Base-by-base conservation (phyloP, 1,140 invertebrate species). In the Ephestia elutella region DNA sequence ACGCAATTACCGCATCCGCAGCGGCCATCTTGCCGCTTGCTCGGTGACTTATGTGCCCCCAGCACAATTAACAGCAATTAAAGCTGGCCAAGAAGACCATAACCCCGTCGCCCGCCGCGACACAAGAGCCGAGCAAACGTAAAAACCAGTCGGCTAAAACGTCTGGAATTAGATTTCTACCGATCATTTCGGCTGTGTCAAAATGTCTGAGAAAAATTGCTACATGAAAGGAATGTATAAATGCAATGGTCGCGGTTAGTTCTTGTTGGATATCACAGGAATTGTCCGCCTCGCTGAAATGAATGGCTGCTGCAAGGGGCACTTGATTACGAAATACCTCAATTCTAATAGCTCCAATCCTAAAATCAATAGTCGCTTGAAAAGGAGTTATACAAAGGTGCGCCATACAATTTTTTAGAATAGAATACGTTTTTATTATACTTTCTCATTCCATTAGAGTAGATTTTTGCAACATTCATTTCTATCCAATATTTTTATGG, bases 1-100 rank as follows among this genome's bases (percentile, higher is more conserved):
- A 85, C 60, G 70, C 73, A 78, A 85, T 86, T 83, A 86, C 71
- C 56, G 79, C 78, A 77, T 81, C 80, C 80, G 80, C 73, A 62
- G 72, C 76, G 66, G 82, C 80, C 80, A 83, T 83, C 70, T 85
- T 83, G 75, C 70, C 58, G 60, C 60, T 30, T 10, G 15, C 54
- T 58, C 54, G 10, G 63, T 68, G 71, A 73, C 63, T 73, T 76
- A 73, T 66, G 72, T 61, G 65, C 61, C 54, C 57, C 49, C 53
- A 15, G 54, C 57, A 57, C 71, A 75, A 78, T 78, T 76, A 80
- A 69, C 70, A 58, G 58, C 73, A 71, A 75, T 77, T 75, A 78
- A 73, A 70, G 38, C 38, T 15, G 38, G 38, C 15, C 38, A 15
- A 1, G 30, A 11, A 3, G 21, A 25, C 21, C 21, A 9, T 11